These are phyloP conservation scores for Speoplatyrhinus poulsoni DNA, from an alignment of 2,113 vertebrate species.

Conservation along the genomic window DNA sequence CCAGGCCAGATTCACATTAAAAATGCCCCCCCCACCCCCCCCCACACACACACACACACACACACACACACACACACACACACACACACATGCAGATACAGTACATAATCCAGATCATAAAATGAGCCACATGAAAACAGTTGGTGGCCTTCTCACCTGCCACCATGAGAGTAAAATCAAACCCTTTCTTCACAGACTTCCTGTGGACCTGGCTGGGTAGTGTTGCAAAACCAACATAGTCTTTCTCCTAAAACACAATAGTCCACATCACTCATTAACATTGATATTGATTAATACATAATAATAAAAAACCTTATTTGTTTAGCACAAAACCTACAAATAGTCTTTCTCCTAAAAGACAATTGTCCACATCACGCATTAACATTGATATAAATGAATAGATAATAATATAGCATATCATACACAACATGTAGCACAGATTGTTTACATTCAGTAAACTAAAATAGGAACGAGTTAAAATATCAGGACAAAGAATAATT, in stretches of 20 bases:
- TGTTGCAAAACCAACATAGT: conserved; percentile 76
- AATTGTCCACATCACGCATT: background rate
- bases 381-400: too few relatives aligned
- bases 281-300: too few relatives aligned
- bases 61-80: conserved; percentile 1
- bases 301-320: too few relatives aligned
- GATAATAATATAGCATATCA: too few relatives aligned
- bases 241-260: conserved; percentile 61
- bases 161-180: conserved; percentile 79
- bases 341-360: conserved; percentile 71
- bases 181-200: conserved; percentile 78
- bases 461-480: too few relatives aligned
- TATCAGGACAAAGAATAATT: too few relatives aligned
- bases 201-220: conserved; percentile 77
- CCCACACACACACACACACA: too few relatives aligned
- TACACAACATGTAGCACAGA: too few relatives aligned
- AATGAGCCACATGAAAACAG: background rate
- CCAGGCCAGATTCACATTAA: conserved; percentile 89
- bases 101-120: background rate
- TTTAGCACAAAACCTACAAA: conserved; percentile 63
- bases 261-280: too few relatives aligned
- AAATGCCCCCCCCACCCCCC: too few relatives aligned
- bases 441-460: too few relatives aligned
- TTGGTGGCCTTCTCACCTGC: conserved; percentile 58
- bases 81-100: background rate